These are phyloP conservation scores for Stenoptilia bipunctidactyla DNA, from an alignment of 2,888 invertebrate species.

Conservation along the genomic window DNA sequence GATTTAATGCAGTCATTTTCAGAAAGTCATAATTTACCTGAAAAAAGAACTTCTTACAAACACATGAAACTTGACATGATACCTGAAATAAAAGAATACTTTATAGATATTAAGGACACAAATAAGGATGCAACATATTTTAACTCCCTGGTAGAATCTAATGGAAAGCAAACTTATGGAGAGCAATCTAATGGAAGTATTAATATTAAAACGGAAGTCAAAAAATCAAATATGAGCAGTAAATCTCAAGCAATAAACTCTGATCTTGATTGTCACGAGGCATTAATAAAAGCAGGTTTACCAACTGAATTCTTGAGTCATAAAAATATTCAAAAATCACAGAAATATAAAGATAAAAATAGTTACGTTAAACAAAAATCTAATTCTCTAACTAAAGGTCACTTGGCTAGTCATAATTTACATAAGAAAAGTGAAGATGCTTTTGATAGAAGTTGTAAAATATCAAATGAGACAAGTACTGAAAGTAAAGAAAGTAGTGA, in stretches of 20 bases:
- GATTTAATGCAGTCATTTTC: slow-evolving; percentile 34
- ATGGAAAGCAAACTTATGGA: too few species aligned
- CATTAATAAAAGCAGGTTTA: background rate
- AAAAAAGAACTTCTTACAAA: background rate
- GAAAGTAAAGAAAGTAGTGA: too few species aligned
- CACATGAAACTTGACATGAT: background rate
- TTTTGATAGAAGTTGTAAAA: too few species aligned
- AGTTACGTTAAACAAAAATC: background rate
- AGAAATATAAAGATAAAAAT: background rate
- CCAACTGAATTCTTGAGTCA: background rate
- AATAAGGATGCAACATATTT: background rate
- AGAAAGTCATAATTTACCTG: slow-evolving; percentile 4
- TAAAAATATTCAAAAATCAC: background rate
- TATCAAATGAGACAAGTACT: too few species aligned
- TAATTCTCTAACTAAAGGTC: too few species aligned
- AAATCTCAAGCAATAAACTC: too few species aligned
- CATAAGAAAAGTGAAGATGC: too few species aligned
- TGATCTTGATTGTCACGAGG: too few species aligned
- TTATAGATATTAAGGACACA: background rate
- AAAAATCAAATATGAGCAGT: too few species aligned
- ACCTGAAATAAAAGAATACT: background rate
- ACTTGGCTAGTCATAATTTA: too few species aligned
- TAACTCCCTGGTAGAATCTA: background rate
- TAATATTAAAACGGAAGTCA: too few species aligned
- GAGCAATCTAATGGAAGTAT: too few species aligned